These are phyloP conservation scores for Leptobrachium leishanense DNA, from an alignment of 2,113 vertebrate species.

Conservation along the genomic window DNA sequence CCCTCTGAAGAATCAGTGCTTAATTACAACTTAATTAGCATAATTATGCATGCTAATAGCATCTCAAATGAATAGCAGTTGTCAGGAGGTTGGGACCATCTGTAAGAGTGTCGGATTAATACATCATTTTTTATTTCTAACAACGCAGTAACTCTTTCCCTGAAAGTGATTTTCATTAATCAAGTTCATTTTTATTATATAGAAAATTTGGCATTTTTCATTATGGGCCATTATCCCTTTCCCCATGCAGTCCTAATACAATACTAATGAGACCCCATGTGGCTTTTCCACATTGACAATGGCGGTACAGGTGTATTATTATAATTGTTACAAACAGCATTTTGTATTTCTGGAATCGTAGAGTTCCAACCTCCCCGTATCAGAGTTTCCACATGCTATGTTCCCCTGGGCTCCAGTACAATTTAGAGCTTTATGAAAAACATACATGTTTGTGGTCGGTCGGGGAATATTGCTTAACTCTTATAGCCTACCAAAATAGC, in stretches of 20 bases:
- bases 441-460: constrained; percentile 78
- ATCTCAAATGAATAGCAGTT: constrained; percentile 99
- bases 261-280: constrained; percentile 94
- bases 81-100: constrained; percentile 99
- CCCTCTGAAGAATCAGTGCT: constrained; percentile 98
- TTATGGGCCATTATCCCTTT: constrained; percentile 92
- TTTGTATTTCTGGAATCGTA: constrained; percentile 68
- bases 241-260: constrained; percentile 87
- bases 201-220: constrained; percentile 97
- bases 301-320: constrained; percentile 83
- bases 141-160: constrained; percentile 94
- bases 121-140: constrained; percentile 99
- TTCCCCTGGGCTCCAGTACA: constrained; percentile 69
- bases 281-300: constrained; percentile 80
- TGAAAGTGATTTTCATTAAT: constrained; percentile 99
- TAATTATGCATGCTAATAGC: constrained; percentile 99
- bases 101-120: constrained; percentile 98
- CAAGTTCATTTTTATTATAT: constrained; percentile 97
- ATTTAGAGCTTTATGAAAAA: constrained; percentile 80
- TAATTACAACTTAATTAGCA: constrained; percentile 99
- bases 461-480: constrained; percentile 7
- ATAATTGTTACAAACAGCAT: constrained; percentile 85
- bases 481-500: background rate
- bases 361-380: constrained; percentile 69
- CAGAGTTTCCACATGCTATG: constrained; percentile 64